Base-by-base conservation (phyloP, 2,113 vertebrate genomes). In the Eidolon helvum region DNA sequence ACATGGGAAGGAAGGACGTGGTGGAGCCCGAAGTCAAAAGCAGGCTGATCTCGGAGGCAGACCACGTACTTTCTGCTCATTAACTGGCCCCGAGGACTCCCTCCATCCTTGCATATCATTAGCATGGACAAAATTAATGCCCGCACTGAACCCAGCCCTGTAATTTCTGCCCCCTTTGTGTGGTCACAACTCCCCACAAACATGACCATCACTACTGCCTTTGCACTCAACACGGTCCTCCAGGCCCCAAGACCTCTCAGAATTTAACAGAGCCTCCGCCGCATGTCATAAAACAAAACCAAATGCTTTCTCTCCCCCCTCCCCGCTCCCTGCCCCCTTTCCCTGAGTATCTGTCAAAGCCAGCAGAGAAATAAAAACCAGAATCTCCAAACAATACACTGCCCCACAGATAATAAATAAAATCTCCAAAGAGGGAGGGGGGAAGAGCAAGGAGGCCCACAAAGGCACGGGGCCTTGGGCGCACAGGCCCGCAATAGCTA, bases 371-470 rank as follows among this genome's bases (percentile, higher is more conserved):
- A 98, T 98, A 97, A 95, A 97, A 97, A 97, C 97, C 97, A 98
- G 97, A 97, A 97, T 98, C 94, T 95, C 97, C 96, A 96, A 98
- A 97, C 97, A 98, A 98, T 98, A 96, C 71, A 59, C 97, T 89
- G 94, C 90, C 96, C 94, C 92, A 93, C 97, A 98, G 97, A 98
- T 97, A 98, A 98, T 98, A 98, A 98, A 98, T 98, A 98, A 98
- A 98, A 96, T 78, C 87, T 97, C 97, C 90, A 89, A 93, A 91
- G 86, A 48, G 26, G 45, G 86, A 28, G 53, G 63, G 11, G 6
- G 9, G 38, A 1, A 92, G 92, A 95, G 85, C 80, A 53, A 79
- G 50, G 38, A 55, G 89, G 15, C 79, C 79, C 55, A 48, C 86
- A 74, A 68, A 95, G 77, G 50, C 68, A 43, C 55, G 38, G 9